Percentiles rank a stretch among this genome's conserved stretches.
Conservation (phyloP, 2,888 invertebrate species). For the Mermis nigrescens region DNA sequence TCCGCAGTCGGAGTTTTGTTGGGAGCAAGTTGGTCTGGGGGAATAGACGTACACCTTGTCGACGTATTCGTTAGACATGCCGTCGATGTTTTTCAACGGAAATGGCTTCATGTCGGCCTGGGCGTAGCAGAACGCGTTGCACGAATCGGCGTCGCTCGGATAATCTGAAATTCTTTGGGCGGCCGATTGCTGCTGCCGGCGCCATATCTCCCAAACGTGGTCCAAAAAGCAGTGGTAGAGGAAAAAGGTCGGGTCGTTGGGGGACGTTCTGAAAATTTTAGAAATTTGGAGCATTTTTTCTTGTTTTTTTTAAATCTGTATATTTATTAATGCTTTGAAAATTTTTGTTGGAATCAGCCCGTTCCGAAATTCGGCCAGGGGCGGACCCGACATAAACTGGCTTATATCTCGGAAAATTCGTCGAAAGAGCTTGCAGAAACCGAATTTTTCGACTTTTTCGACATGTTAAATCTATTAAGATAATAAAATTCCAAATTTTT, state of each 20-base stretch:
- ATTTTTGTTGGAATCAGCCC: no score
- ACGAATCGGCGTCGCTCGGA: slow-evolving; percentile 5
- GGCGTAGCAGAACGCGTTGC: slow-evolving; percentile 8
- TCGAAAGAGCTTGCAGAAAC: no score
- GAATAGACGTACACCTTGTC: slow-evolving; percentile 10
- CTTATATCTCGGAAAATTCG: no score
- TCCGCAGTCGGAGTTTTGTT: slow-evolving; percentile 8
- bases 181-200: slow-evolving; percentile 19
- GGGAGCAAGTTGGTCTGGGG: slow-evolving; percentile 10
- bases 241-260: slow-evolving; percentile 33
- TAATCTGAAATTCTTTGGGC: slow-evolving; percentile 9
- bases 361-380: no score
- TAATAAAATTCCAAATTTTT: no score
- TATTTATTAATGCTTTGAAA: no score
- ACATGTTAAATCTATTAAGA: no score
- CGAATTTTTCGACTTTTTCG: no score
- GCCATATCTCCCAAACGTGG: slow-evolving; percentile 30
- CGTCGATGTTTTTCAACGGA: slow-evolving; percentile 10
- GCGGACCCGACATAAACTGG: no score
- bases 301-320: no score
- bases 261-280: no score
- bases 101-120: slow-evolving; percentile 10
- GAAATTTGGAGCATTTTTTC: no score
- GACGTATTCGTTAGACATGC: slow-evolving; percentile 10
- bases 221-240: slow-evolving; percentile 33